Evolutionary conservation across 2,113 vertebrate species (phyloP).

Genomic region (Peromyscus maniculatus): DNA sequence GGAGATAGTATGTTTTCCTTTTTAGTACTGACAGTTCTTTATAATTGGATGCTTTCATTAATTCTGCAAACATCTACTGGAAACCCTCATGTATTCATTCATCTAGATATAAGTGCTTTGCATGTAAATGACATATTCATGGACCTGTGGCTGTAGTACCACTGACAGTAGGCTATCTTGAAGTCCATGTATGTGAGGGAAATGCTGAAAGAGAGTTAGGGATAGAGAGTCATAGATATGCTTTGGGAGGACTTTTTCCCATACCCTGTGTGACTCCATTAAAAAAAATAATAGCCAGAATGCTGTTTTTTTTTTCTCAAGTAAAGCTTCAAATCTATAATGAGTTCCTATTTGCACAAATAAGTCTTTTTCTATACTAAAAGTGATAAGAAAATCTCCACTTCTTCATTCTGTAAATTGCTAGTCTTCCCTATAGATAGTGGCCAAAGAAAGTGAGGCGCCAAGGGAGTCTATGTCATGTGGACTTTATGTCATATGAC

Average conservation of each 20-base stretch:
- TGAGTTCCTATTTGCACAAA: neutral
- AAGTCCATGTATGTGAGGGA: neutral
- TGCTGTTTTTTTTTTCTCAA: neutral
- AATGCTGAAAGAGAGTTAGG: neutral
- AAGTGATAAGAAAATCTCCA: neutral
- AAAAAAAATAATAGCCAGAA: neutral
- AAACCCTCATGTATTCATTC: neutral
- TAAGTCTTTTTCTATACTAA: neutral
- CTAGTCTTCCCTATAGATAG: neutral
- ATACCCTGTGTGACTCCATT: neutral
- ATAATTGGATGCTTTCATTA: neutral
- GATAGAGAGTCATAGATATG: accelerated
- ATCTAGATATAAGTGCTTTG: neutral
- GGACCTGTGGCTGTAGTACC: neutral
- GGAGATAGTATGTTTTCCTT: neutral
- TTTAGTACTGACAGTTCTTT: neutral
- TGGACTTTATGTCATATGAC: neutral
- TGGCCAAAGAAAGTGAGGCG: neutral
- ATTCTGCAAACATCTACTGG: neutral
- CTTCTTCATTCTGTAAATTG: neutral
- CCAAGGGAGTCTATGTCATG: neutral
- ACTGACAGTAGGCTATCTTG: neutral
- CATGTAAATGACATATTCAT: neutral
- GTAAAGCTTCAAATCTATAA: neutral
- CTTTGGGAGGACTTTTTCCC: accelerated